Evolutionary conservation across 2,797 vertebrate genomes (phyloP).

Genomic region (Smutsia temminckii): DNA sequence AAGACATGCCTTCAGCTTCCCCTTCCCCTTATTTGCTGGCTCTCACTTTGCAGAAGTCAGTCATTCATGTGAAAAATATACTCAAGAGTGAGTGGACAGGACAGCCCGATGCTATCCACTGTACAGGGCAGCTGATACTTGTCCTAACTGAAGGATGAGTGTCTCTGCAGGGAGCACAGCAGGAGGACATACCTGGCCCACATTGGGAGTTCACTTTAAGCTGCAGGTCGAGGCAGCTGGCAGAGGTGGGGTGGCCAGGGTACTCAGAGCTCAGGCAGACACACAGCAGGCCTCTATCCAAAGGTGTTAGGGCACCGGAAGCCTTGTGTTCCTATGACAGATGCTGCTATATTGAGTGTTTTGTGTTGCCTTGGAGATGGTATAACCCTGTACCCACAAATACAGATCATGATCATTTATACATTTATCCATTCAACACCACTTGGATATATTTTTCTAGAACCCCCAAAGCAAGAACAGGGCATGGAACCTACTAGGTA

Average conservation of each 20-base stretch:
- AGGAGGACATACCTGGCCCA: not conserved
- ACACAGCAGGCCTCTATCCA: not conserved
- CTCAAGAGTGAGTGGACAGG: not conserved
- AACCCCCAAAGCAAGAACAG: not conserved
- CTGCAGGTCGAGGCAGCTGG: not conserved
- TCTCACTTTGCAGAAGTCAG: not conserved
- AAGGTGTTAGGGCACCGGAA: not conserved
- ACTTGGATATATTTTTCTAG: not conserved
- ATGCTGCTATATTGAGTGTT: not conserved
- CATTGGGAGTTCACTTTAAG: not conserved
- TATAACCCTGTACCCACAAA: not conserved
- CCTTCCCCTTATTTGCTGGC: not conserved
- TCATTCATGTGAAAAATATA: not conserved
- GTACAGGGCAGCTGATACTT: not conserved
- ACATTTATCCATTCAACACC: not conserved
- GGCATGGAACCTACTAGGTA: not conserved
- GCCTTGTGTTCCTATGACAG: not conserved
- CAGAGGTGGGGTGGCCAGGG: not conserved
- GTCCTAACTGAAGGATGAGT: not conserved
- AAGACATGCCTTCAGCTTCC: not conserved
- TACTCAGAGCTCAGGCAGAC: not conserved
- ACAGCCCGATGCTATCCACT: not conserved
- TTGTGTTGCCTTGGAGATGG: not conserved
- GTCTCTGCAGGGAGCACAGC: not conserved
- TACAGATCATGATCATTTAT: not conserved